These are phyloP conservation scores for Drosophila nr. fundita DNA, from an alignment of 2,888 invertebrate genomes.

Conservation along the genomic window DNA sequence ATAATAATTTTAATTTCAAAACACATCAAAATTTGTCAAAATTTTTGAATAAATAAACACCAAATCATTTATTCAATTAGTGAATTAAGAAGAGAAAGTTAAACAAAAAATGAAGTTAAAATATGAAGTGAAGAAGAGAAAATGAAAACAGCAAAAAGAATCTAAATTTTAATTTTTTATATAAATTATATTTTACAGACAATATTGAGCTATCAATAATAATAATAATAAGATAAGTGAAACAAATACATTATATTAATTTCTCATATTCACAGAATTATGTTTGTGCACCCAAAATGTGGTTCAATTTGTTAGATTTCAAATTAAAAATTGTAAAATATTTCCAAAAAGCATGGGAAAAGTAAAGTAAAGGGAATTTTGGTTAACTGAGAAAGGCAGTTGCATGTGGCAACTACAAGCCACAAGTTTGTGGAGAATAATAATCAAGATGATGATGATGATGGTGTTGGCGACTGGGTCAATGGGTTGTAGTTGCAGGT, in stretches of 20 bases:
- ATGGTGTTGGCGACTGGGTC: conserved; percentile 14
- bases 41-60: not conserved
- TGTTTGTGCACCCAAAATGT: not conserved
- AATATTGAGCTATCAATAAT: not conserved
- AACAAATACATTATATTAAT: not conserved
- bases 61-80: not conserved
- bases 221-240: not conserved
- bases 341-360: conserved; percentile 4
- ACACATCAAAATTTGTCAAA: not conserved
- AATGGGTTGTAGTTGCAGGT: conserved; percentile 10
- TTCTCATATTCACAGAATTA: not conserved
- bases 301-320: conserved; percentile 1
- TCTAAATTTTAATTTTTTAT: not conserved
- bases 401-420: conserved; percentile 14
- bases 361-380: not conserved
- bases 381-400: not conserved
- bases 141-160: not conserved
- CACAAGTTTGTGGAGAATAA: not conserved
- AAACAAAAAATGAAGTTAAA: not conserved
- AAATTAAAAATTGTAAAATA: conserved; percentile 6
- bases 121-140: not conserved
- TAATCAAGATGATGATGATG: not conserved
- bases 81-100: not conserved
- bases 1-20: not conserved
- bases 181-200: not conserved